These are phyloP conservation scores for Resseliella maxima DNA, from an alignment of 2,888 invertebrate genomes.

Conservation along the genomic window DNA sequence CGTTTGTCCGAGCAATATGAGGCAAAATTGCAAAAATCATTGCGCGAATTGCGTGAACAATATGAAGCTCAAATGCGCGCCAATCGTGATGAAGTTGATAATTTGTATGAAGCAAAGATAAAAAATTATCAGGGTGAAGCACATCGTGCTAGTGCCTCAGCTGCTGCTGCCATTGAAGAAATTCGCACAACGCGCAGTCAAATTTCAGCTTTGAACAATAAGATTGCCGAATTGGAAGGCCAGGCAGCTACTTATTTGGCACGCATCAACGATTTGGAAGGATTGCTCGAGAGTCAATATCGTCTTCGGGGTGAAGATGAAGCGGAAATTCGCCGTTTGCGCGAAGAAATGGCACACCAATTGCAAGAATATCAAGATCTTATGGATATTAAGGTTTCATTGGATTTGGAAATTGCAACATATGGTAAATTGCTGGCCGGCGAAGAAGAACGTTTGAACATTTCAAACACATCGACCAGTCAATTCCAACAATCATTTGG, in stretches of 20 bases:
- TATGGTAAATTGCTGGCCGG: slow-evolving; percentile 89
- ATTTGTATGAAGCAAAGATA: slow-evolving; percentile 72
- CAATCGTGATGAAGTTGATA: slow-evolving; percentile 91
- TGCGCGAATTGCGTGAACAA: slow-evolving; percentile 91
- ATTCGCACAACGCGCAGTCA: slow-evolving; percentile 80
- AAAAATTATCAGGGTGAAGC: slow-evolving; percentile 82
- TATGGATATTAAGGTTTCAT: slow-evolving; percentile 94
- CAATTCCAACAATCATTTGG: slow-evolving; percentile 63
- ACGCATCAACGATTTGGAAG: slow-evolving; percentile 86
- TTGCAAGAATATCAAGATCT: slow-evolving; percentile 95
- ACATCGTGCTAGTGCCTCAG: slow-evolving; percentile 77
- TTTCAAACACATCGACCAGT: slow-evolving; percentile 61
- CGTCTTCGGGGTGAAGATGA: slow-evolving; percentile 81
- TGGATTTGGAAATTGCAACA: slow-evolving; percentile 90
- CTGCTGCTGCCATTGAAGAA: slow-evolving; percentile 82
- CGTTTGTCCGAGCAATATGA: slow-evolving; percentile 93
- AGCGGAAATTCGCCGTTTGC: slow-evolving; percentile 79
- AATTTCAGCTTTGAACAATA: slow-evolving; percentile 78
- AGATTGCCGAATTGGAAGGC: slow-evolving; percentile 81
- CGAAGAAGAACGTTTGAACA: slow-evolving; percentile 74
- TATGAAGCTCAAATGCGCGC: slow-evolving; percentile 90
- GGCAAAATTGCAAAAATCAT: slow-evolving; percentile 87
- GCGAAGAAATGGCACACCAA: slow-evolving; percentile 88
- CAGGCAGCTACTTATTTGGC: slow-evolving; percentile 77
- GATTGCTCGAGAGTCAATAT: slow-evolving; percentile 82